phyloP scores from a whole-genome alignment of 2,888 invertebrate genomes.

The Heliconius charithonia region DNA sequence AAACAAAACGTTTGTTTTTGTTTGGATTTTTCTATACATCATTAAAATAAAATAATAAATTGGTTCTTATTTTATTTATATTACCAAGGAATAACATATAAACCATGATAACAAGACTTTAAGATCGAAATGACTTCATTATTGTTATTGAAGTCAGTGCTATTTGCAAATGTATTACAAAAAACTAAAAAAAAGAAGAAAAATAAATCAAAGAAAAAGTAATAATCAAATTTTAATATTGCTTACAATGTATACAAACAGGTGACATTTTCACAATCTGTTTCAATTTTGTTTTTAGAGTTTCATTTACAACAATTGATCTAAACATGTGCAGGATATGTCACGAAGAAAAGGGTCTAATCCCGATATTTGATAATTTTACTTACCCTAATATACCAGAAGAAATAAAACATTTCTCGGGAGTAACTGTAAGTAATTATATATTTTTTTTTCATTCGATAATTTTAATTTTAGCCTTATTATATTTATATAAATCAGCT shows the following conservation, averaged over 20 bases:
- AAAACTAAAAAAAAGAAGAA: slow-evolving; percentile 67
- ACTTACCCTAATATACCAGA: slow-evolving; percentile 67
- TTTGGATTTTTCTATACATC: neutral
- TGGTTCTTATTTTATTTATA: neutral
- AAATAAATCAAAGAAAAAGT: slow-evolving; percentile 61
- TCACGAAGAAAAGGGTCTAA: slow-evolving; percentile 63
- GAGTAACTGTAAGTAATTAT: slow-evolving; percentile 61
- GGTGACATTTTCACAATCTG: neutral
- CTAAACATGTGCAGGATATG: slow-evolving; percentile 68
- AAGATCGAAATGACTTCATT: slow-evolving; percentile 65
- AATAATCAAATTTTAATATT: slow-evolving; percentile 48
- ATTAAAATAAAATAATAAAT: neutral
- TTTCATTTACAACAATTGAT: slow-evolving; percentile 14
- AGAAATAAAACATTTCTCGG: slow-evolving; percentile 70
- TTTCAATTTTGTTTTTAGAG: slow-evolving; percentile 26
- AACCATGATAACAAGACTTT: slow-evolving; percentile 8
- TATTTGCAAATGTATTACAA: slow-evolving; percentile 68
- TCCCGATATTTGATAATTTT: slow-evolving; percentile 71
- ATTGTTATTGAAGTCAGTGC: slow-evolving; percentile 71
- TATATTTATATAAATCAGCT: neutral
- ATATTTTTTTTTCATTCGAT: neutral
- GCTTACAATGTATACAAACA: neutral
- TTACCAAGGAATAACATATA: neutral
- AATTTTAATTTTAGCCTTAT: neutral
- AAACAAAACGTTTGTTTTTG: neutral